Evolutionary conservation across 2,113 vertebrate genomes (phyloP).

Genomic region (Bolborhynchus lineola): DNA sequence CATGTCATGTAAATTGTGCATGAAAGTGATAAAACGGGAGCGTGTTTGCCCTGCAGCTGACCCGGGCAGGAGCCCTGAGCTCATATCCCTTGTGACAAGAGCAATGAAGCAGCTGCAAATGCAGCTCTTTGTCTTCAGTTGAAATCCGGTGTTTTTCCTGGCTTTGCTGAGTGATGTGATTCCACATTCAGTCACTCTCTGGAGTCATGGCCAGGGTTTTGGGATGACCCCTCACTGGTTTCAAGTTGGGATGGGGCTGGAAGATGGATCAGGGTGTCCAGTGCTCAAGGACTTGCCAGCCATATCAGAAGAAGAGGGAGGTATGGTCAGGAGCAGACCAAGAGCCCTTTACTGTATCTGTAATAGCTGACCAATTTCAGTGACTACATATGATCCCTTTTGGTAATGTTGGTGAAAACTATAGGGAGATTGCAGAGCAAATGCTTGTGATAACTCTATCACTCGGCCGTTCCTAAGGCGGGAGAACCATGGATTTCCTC

Average conservation of each 20-base stretch:
- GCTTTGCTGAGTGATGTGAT: rapidly evolving
- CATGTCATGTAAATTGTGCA: slow-evolving; percentile 33
- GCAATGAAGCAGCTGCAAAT: not conserved
- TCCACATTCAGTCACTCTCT: not conserved
- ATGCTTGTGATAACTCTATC: not conserved
- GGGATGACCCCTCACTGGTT: rapidly evolving
- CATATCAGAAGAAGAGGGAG: not conserved
- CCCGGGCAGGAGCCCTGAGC: not conserved
- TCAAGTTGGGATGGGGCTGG: not conserved
- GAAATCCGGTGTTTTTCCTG: not conserved
- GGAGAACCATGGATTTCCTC: not conserved
- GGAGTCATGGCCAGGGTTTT: not conserved
- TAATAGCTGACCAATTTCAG: not conserved
- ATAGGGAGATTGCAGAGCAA: not conserved
- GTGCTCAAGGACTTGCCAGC: not conserved
- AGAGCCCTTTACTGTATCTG: not conserved
- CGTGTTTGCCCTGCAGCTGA: not conserved
- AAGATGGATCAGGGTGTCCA: not conserved
- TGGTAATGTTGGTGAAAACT: not conserved
- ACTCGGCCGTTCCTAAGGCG: not conserved
- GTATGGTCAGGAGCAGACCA: not conserved
- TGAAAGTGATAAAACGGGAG: slow-evolving; percentile 15
- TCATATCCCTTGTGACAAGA: slow-evolving; percentile 26
- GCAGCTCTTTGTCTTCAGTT: not conserved
- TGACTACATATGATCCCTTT: not conserved